These are phyloP conservation scores for Pantelozetes paolii DNA, from an alignment of 2,888 invertebrate species.

Conservation along the genomic window DNA sequence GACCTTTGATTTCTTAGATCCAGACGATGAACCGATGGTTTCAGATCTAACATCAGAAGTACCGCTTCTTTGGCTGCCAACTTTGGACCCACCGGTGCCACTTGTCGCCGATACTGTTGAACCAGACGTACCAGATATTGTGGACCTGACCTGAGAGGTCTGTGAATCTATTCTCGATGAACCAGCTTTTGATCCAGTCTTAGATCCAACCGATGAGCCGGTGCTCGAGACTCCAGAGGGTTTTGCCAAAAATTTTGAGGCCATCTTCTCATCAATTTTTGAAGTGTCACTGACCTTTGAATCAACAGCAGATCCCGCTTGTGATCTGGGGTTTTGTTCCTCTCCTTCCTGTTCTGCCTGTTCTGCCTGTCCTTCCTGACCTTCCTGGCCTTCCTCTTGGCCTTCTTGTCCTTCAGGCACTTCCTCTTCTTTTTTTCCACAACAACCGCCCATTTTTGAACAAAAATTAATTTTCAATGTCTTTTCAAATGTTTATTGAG, in stretches of 20 bases:
- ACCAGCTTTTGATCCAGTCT: neutral
- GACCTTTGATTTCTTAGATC: neutral
- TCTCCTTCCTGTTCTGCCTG: neutral
- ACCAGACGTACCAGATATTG: neutral
- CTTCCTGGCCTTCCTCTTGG: too few species aligned
- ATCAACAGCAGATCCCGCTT: neutral
- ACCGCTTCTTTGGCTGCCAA: neutral
- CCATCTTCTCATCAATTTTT: constrained; percentile 12
- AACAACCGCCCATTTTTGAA: constrained; percentile 15
- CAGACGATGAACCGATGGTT: neutral
- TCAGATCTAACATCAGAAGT: neutral
- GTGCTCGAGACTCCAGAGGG: neutral
- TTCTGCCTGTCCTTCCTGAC: too few species aligned
- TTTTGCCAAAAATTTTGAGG: constrained; percentile 1
- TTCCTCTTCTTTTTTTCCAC: neutral
- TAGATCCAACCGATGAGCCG: neutral
- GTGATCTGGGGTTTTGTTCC: neutral
- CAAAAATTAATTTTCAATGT: too few species aligned
- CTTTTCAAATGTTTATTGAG: too few species aligned
- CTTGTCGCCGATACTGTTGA: neutral
- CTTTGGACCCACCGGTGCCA: neutral
- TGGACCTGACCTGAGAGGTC: neutral
- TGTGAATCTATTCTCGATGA: neutral
- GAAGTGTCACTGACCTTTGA: neutral
- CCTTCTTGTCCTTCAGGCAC: neutral